These are phyloP conservation scores for Priocnemis perturbator DNA, from an alignment of 2,888 invertebrate species.

Conservation along the genomic window DNA sequence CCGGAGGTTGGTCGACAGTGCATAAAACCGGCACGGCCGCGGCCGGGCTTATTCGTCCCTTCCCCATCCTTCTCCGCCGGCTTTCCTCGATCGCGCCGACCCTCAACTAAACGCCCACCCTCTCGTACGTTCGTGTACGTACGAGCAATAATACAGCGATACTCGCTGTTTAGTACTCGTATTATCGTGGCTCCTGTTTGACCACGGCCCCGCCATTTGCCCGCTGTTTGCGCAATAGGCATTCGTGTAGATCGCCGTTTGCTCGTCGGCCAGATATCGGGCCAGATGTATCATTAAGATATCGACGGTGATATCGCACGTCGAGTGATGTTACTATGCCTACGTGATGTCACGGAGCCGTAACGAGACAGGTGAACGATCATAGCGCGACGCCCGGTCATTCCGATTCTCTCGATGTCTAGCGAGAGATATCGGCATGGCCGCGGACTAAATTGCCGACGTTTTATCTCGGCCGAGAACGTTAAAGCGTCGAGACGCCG, in stretches of 20 bases:
- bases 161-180: constrained; percentile 50
- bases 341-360: background rate
- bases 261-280: constrained; percentile 49
- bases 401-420: no score
- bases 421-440: no score
- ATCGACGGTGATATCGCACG: constrained; percentile 60
- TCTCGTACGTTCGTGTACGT: constrained; percentile 30
- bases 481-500: no score
- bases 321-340: constrained; percentile 42
- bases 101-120: background rate
- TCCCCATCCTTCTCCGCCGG: background rate
- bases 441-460: no score
- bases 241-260: constrained; percentile 40
- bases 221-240: constrained; percentile 58
- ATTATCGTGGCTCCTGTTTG: constrained; percentile 66
- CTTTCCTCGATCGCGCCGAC: background rate
- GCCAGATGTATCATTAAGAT: constrained; percentile 69
- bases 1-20: background rate
- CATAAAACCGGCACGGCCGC: background rate
- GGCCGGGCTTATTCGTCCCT: background rate
- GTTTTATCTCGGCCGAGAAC: no score
- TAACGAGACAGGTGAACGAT: no score
- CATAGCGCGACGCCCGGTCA: no score
- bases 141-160: constrained; percentile 64
- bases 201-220: constrained; percentile 35